Conservation (phyloP, 1,140 invertebrate genomes). For the Drosophila bipectinata region DNA sequence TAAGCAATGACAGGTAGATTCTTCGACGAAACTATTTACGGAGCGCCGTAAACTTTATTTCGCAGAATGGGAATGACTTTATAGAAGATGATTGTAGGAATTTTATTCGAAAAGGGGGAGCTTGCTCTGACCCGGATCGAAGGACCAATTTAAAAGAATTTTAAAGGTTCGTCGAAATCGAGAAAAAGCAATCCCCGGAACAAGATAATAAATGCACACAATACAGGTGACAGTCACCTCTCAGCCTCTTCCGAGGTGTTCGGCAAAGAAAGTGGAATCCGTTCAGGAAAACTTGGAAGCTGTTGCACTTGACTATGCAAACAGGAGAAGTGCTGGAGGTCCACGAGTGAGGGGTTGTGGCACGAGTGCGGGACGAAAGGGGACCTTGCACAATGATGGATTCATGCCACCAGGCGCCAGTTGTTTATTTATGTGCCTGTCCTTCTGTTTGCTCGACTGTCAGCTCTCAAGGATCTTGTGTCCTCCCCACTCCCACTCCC, state of each 20-base stretch:
- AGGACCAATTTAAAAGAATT: not conserved
- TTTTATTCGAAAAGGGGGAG: no score
- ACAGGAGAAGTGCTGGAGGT: conserved; percentile 47
- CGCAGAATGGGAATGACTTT: not conserved
- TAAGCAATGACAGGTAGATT: conserved; percentile 48
- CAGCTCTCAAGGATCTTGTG: conserved; percentile 57
- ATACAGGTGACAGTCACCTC: conserved; percentile 22
- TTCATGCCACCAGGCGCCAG: conserved; percentile 46
- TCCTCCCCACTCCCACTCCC: not conserved
- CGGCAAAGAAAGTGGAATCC: conserved; percentile 15
- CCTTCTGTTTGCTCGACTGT: conserved; percentile 65
- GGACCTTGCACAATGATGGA: conserved; percentile 29
- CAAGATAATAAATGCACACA: not conserved
- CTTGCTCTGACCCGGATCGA: no score
- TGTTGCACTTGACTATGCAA: conserved; percentile 77
- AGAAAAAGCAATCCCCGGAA: not conserved
- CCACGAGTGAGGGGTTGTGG: not conserved
- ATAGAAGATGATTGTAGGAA: not conserved
- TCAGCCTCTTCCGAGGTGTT: conserved; percentile 15
- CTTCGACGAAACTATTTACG: conserved; percentile 44
- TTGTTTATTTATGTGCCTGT: conserved; percentile 74
- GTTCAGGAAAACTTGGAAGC: conserved; percentile 22
- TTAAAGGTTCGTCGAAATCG: not conserved
- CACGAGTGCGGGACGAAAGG: not conserved
- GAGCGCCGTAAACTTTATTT: not conserved